These are phyloP conservation scores for Crypturellus tataupa DNA, from an alignment of 2,797 vertebrate genomes.

Conservation along the genomic window DNA sequence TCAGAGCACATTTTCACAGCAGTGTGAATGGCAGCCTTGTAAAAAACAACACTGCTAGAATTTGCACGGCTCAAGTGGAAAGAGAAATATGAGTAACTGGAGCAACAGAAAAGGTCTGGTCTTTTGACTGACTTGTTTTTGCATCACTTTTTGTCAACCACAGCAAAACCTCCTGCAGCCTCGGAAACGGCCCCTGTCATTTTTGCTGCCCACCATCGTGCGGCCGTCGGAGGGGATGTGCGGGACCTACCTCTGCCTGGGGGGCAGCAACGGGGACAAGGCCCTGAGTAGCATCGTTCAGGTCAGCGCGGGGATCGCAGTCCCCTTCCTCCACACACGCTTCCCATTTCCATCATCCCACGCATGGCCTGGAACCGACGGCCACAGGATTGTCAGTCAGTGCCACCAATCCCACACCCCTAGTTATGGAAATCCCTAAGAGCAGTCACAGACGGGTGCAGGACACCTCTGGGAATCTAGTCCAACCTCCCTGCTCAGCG, in stretches of 20 bases:
- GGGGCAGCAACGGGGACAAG: conserved; percentile 90
- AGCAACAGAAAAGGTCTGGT: background rate
- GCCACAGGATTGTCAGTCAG: background rate
- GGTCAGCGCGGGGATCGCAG: conserved; percentile 76
- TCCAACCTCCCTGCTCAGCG: no score
- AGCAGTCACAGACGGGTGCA: no score
- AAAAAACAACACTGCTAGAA: background rate
- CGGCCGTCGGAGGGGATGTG: conserved; percentile 92
- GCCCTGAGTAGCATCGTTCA: conserved; percentile 93
- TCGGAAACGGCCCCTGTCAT: conserved; percentile 92
- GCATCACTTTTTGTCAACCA: background rate
- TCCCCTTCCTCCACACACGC: background rate
- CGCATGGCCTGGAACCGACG: background rate
- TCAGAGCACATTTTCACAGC: background rate
- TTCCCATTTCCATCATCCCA: background rate
- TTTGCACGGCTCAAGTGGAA: background rate
- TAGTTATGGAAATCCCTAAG: background rate
- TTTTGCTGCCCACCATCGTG: conserved; percentile 93
- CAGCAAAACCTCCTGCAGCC: conserved; percentile 90
- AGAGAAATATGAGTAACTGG: background rate
- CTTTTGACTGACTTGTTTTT: background rate
- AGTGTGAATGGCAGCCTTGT: background rate
- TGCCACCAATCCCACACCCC: background rate
- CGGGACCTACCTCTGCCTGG: conserved; percentile 93
- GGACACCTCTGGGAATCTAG: no score